These are phyloP conservation scores for Cryptoprocta ferox DNA, from an alignment of 2,797 vertebrate species.

Conservation along the genomic window DNA sequence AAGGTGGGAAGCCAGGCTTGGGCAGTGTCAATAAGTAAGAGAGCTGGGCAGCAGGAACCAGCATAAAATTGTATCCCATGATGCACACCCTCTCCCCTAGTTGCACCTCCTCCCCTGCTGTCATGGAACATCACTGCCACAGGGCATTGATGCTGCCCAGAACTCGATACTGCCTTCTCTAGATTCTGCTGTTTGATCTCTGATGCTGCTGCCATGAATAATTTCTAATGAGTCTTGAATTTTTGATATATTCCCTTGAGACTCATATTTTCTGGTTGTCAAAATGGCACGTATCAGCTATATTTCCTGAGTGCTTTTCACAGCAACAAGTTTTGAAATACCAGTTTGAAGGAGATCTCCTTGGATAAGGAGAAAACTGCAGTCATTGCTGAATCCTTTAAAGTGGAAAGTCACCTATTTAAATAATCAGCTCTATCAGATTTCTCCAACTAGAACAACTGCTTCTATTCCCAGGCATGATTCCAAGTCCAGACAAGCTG, in stretches of 20 bases:
- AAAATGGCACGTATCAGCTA: not conserved
- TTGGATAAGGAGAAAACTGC: not conserved
- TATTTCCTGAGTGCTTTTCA: not conserved
- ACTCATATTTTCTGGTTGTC: not conserved
- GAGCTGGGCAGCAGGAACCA: not conserved
- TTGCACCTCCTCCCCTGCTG: too few species aligned
- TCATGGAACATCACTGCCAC: not conserved
- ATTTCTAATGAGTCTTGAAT: conserved; percentile 11
- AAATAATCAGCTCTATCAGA: not conserved
- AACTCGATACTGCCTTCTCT: not conserved
- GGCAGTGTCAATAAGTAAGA: not conserved
- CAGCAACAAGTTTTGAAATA: not conserved
- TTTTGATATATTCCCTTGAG: not conserved
- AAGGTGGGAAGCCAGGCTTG: not conserved
- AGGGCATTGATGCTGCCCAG: not conserved
- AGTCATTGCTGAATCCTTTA: not conserved
- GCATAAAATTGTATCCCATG: not conserved
- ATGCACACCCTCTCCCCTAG: not conserved
- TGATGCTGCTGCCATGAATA: not conserved
- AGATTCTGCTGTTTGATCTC: not conserved
- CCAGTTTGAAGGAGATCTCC: not conserved
- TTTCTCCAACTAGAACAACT: not conserved
- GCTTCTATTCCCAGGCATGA: not conserved
- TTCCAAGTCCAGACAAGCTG: not conserved
- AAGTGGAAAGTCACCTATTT: not conserved